Percentiles rank a stretch among this genome's conserved stretches.
phyloP scores from a whole-genome alignment of 2,888 invertebrate genomes.

The Steinernema carpocapsae region DNA sequence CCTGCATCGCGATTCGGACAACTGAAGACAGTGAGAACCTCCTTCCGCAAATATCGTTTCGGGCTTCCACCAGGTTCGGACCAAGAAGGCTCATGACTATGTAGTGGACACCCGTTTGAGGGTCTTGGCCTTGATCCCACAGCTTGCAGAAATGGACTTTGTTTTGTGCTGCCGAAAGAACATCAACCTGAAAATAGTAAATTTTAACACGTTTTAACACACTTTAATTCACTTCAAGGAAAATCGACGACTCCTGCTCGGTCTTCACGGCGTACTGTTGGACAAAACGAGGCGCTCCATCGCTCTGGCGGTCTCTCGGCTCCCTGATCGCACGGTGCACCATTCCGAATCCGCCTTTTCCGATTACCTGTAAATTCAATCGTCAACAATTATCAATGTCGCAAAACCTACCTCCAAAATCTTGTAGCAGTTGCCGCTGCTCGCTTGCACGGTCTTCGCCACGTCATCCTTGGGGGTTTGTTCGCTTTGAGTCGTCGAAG shows the following conservation, averaged over 20 bases:
- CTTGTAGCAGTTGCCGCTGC: conserved; percentile 7
- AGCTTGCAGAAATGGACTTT: conserved; percentile 20
- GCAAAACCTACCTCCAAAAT: not conserved
- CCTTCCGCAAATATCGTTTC: not conserved
- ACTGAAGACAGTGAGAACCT: conserved; percentile 15
- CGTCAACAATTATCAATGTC: too few relatives aligned
- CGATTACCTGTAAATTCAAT: conserved; percentile 6
- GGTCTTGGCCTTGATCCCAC: conserved; percentile 18
- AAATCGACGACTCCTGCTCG: conserved; percentile 21
- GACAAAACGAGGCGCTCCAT: not conserved
- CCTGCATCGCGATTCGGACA: conserved; percentile 36
- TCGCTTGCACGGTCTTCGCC: not conserved
- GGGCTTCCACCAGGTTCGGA: conserved; percentile 17
- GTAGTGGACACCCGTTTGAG: conserved; percentile 2
- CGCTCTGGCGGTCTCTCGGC: not conserved
- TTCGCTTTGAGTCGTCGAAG: not conserved
- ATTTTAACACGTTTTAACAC: not conserved
- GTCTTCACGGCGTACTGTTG: conserved; percentile 15
- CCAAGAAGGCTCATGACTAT: conserved; percentile 38
- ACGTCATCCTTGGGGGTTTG: not conserved
- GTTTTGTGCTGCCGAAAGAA: not conserved
- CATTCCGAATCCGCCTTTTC: conserved; percentile 29
- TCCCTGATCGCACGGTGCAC: not conserved
- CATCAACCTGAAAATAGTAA: not conserved
- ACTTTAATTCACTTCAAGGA: not conserved